phyloP scores from a whole-genome alignment of 2,797 vertebrate genomes.

The Coregonus sp. region DNA sequence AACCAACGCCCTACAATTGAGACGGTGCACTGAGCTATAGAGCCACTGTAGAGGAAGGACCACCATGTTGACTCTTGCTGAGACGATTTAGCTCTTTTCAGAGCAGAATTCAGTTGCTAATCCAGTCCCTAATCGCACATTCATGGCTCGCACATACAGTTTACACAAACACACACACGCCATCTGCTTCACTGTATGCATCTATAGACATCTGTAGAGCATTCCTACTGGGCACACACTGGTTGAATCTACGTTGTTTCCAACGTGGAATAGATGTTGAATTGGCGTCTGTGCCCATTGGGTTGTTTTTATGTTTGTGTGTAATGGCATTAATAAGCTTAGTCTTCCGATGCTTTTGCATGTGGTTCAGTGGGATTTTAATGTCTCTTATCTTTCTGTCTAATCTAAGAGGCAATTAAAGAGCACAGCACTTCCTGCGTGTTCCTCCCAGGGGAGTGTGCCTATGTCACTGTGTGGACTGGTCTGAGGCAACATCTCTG shows the following conservation, averaged over 20 bases:
- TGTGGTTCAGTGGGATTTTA: not conserved
- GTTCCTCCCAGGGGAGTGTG: slow-evolving; percentile 1
- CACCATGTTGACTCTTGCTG: not conserved
- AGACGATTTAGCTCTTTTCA: not conserved
- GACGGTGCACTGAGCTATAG: not conserved
- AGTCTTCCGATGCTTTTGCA: not conserved
- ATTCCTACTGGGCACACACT: no score
- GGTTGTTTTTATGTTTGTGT: not conserved
- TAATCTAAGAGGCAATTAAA: slow-evolving; percentile 15
- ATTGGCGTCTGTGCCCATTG: no score
- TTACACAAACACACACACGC: not conserved
- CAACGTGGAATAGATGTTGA: no score
- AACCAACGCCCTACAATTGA: slow-evolving; percentile 1
- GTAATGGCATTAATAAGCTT: not conserved
- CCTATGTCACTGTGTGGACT: slow-evolving; percentile 10
- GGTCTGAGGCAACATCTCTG: slow-evolving; percentile 38
- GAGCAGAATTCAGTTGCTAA: not conserved
- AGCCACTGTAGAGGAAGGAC: not conserved
- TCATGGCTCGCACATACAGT: not conserved
- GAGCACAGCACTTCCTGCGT: slow-evolving; percentile 15
- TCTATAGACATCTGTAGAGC: not conserved
- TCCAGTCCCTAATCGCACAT: not conserved
- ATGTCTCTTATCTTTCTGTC: not conserved
- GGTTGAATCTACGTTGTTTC: no score
- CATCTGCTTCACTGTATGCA: not conserved